These are phyloP conservation scores for Sebastes kiyomatsui DNA, from an alignment of 2,797 vertebrate genomes.

Conservation along the genomic window DNA sequence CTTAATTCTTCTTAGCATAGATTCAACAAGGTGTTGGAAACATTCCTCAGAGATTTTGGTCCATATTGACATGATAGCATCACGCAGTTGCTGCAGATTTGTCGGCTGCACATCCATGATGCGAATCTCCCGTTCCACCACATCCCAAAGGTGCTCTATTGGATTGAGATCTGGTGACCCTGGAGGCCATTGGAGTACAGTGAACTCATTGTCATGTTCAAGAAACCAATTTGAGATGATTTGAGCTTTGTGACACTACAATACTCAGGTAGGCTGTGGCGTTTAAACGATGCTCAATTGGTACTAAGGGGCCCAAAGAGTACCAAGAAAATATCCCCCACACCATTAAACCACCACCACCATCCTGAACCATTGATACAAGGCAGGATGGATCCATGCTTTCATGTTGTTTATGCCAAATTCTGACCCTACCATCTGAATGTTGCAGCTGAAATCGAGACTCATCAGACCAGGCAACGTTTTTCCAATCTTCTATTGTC, in stretches of 20 bases:
- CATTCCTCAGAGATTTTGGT: constrained; percentile 23
- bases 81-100: constrained; percentile 40
- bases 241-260: constrained; percentile 3
- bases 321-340: not conserved
- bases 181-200: no score
- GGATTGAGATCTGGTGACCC: not conserved
- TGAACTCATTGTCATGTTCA: not conserved
- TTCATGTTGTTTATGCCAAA: no score
- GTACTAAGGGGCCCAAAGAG: not conserved
- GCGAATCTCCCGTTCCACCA: constrained; percentile 47
- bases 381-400: no score
- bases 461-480: no score
- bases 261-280: not conserved
- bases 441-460: no score
- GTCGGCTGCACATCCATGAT: constrained; percentile 59
- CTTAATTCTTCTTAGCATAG: not conserved
- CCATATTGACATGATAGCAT: constrained; percentile 21
- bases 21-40: not conserved
- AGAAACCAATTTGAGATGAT: not conserved
- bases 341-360: not conserved
- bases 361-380: no score
- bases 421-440: no score
- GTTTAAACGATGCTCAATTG: not conserved
- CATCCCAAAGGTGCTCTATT: constrained; percentile 15
- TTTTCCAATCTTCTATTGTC: no score